Percentiles rank a stretch among this genome's conserved stretches.
Conservation (phyloP, 2,113 vertebrate species). For the Apaloderma vittatum region DNA sequence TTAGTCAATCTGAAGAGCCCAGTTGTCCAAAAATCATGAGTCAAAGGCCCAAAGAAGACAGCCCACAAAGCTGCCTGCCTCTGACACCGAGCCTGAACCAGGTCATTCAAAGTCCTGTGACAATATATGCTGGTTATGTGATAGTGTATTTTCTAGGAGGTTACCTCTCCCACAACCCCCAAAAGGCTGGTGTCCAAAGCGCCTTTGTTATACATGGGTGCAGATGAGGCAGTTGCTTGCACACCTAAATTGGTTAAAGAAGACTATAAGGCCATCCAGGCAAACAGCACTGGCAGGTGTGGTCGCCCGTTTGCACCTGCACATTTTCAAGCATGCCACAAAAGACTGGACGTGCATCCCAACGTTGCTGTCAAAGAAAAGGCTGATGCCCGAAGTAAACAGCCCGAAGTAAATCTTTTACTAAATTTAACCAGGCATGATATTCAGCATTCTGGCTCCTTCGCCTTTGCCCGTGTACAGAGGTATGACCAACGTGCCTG, state of each 20-base stretch:
- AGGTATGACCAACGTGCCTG: constrained; percentile 27
- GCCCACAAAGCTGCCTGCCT: not conserved
- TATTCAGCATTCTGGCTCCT: not conserved
- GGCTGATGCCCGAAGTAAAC: no score
- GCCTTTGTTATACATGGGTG: not conserved
- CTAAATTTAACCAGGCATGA: not conserved
- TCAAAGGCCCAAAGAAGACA: not conserved
- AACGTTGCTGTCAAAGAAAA: not conserved
- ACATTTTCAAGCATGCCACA: not conserved
- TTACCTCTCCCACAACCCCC: not conserved
- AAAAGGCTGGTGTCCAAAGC: not conserved
- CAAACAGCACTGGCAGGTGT: not conserved
- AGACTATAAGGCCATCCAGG: not conserved
- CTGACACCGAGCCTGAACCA: not conserved
- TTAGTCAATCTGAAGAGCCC: not conserved
- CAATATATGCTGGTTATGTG: accelerated
- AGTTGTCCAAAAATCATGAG: not conserved
- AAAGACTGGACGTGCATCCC: not conserved
- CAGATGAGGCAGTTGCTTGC: constrained; percentile 3
- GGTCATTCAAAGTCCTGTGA: not conserved
- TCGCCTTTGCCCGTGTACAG: not conserved
- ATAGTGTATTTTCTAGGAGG: no score
- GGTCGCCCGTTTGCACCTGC: not conserved
- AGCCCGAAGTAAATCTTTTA: not conserved
- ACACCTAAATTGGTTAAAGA: not conserved